These are phyloP conservation scores for Nannoperca australis DNA, from an alignment of 2,797 vertebrate species.

Conservation along the genomic window DNA sequence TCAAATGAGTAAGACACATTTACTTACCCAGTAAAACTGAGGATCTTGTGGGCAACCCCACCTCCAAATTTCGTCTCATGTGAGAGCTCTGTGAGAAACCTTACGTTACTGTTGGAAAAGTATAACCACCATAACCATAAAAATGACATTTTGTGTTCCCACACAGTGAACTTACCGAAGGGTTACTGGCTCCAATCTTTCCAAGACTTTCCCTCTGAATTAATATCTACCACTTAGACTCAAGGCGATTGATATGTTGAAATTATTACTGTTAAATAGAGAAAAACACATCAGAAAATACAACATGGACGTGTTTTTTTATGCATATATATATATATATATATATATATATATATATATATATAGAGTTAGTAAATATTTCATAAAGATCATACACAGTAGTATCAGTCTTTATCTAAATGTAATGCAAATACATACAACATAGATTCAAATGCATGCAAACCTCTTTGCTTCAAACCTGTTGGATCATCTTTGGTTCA, in stretches of 20 bases:
- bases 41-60: neutral
- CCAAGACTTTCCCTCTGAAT: neutral
- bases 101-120: neutral
- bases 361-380: no score
- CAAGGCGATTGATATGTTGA: neutral
- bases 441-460: neutral
- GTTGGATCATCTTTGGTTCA: neutral
- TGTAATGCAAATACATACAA: neutral
- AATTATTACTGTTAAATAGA: neutral
- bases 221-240: neutral
- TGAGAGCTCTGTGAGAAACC: neutral
- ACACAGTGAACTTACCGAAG: neutral
- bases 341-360: no score
- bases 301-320: neutral
- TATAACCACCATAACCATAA: neutral
- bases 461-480: neutral
- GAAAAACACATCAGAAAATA: neutral
- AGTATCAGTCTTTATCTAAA: neutral
- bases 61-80: neutral
- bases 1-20: slow-evolving; percentile 1
- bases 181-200: neutral
- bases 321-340: no score
- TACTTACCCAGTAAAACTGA: neutral
- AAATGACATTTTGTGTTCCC: neutral
- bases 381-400: neutral